Percentiles rank a stretch among this genome's conserved stretches.
phyloP scores from a whole-genome alignment of 2,888 invertebrate genomes.

The Philhelius pedissequus region DNA sequence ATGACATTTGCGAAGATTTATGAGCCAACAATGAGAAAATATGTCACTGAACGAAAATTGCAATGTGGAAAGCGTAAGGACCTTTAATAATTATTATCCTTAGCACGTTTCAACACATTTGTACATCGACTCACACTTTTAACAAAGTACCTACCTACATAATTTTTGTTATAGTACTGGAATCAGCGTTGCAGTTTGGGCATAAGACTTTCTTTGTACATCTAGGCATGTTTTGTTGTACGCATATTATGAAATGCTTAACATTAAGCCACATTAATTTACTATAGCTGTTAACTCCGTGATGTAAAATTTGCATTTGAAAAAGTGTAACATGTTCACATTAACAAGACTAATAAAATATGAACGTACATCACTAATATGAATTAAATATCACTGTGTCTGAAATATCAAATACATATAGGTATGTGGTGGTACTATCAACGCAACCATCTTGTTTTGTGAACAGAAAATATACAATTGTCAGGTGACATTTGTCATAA shows the following conservation, averaged over 20 bases:
- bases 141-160: neutral
- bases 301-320: no score
- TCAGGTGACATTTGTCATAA: no score
- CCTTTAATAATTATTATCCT: constrained; percentile 54
- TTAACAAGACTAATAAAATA: no score
- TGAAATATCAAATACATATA: no score
- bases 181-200: neutral
- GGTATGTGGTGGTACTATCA: no score
- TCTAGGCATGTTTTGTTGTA: neutral
- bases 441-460: no score
- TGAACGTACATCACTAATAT: no score
- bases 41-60: constrained; percentile 26
- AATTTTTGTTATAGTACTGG: neutral
- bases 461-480: no score
- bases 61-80: constrained; percentile 30
- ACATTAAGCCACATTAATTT: no score
- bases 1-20: constrained; percentile 67
- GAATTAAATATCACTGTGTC: no score
- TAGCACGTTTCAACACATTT: constrained; percentile 39
- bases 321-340: no score
- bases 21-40: constrained; percentile 56
- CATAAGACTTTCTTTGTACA: neutral
- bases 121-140: neutral
- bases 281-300: no score
- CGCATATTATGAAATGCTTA: neutral